Percentiles rank a stretch among this genome's conserved stretches.
Evolutionary conservation across 2,888 invertebrate species (phyloP).

Genomic region (Tinea trinotella): DNA sequence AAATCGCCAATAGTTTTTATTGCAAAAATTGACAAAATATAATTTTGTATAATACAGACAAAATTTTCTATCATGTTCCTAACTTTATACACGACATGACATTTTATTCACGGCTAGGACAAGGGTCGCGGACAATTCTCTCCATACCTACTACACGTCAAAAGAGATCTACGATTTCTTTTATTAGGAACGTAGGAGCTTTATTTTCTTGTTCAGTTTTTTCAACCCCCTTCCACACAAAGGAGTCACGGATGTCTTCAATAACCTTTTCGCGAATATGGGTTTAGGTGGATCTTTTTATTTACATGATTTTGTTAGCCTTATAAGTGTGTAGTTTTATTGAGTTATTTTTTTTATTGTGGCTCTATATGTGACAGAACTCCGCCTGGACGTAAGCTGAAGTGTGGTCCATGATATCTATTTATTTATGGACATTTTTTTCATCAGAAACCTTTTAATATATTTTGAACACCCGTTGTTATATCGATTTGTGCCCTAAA

Average conservation of each 20-base stretch:
- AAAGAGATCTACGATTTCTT: constrained; percentile 16
- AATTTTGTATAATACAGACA: too few species aligned
- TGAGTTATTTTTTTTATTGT: too few species aligned
- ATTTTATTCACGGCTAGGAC: constrained; percentile 21
- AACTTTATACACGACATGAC: constrained; percentile 19
- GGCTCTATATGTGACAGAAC: too few species aligned
- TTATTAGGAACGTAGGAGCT: constrained; percentile 18
- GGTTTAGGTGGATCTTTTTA: not conserved
- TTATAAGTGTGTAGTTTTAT: too few species aligned
- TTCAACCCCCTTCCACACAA: not conserved
- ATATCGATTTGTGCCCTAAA: not conserved
- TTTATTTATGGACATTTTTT: too few species aligned
- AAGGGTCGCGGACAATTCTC: constrained; percentile 21
- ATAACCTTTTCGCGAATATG: not conserved
- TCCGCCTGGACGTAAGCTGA: too few species aligned
- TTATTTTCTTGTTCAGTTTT: constrained; percentile 5
- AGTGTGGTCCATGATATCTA: too few species aligned
- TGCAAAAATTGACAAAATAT: too few species aligned
- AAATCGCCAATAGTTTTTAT: too few species aligned
- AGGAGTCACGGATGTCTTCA: not conserved
- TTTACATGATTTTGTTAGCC: not conserved
- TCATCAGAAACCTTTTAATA: too few species aligned
- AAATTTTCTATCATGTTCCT: constrained; percentile 5
- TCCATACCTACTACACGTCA: constrained; percentile 10
- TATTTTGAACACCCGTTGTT: too few species aligned